phyloP scores from a whole-genome alignment of 2,113 vertebrate genomes.

The Cygnus buccinator region DNA sequence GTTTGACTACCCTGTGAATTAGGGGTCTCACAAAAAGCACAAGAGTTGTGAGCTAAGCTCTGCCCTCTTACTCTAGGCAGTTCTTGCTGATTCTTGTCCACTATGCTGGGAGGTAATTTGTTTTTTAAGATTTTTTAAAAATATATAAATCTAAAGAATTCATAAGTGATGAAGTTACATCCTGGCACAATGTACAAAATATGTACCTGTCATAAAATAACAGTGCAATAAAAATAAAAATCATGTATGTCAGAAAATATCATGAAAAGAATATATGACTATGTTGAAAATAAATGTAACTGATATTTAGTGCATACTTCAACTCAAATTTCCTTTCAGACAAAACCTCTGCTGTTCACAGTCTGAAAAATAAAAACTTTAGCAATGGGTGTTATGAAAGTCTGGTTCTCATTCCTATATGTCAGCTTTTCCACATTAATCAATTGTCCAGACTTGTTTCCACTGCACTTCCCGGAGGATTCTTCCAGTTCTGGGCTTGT shows the following conservation, averaged over 20 bases:
- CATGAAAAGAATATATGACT: background rate
- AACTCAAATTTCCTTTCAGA: constrained; percentile 12
- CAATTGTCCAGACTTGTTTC: constrained; percentile 35
- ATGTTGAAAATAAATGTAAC: background rate
- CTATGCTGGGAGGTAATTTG: background rate
- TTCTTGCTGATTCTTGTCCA: background rate
- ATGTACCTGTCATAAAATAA: background rate
- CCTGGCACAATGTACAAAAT: background rate
- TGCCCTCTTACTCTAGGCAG: background rate
- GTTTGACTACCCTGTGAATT: background rate
- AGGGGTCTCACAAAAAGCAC: background rate
- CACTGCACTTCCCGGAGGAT: background rate
- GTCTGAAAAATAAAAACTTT: constrained; percentile 20
- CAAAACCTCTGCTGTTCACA: background rate
- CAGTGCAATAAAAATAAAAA: background rate
- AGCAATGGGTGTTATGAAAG: background rate
- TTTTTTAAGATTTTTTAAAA: background rate
- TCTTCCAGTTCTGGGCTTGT: background rate
- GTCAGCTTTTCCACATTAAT: constrained; percentile 39
- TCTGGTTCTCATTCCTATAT: constrained; percentile 11
- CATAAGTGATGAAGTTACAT: background rate
- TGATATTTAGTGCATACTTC: background rate
- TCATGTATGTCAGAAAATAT: background rate
- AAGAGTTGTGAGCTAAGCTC: background rate
- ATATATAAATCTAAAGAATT: background rate